Evolutionary conservation across 2,888 invertebrate genomes (phyloP).

Genomic region (Lepetodrilus schrolli): DNA sequence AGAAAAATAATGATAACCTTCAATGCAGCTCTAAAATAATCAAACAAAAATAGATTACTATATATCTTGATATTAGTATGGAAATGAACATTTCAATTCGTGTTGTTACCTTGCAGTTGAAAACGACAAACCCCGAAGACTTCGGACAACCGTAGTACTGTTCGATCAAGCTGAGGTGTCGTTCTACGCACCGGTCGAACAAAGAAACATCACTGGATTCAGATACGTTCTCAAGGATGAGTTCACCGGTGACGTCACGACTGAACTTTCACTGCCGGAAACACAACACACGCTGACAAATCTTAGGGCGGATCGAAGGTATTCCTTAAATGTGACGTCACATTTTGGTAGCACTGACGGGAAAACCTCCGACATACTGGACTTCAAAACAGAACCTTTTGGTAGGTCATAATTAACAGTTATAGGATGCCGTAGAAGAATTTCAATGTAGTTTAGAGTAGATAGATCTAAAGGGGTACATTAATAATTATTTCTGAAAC

Average conservation of each 20-base stretch:
- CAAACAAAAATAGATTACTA: no score
- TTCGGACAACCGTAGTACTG: background rate
- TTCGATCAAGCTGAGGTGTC: conserved; percentile 1
- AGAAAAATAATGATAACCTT: no score
- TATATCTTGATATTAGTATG: no score
- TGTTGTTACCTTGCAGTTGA: conserved; percentile 13
- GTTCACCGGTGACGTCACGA: background rate
- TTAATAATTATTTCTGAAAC: no score
- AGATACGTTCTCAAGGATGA: background rate
- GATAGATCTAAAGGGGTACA: no score
- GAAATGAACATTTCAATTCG: no score
- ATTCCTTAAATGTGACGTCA: background rate
- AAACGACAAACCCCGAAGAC: background rate
- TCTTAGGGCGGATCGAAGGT: background rate
- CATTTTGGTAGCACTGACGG: background rate
- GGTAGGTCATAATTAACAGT: background rate
- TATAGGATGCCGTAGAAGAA: no score
- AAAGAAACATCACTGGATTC: conserved; percentile 7
- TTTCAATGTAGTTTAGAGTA: no score
- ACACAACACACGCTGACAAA: background rate
- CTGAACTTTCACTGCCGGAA: background rate
- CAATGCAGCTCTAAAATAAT: no score
- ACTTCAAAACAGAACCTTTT: background rate
- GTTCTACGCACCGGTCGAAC: background rate
- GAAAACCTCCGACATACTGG: background rate